These are phyloP conservation scores for Denticeps clupeoides DNA, from an alignment of 2,797 vertebrate genomes.

Conservation along the genomic window DNA sequence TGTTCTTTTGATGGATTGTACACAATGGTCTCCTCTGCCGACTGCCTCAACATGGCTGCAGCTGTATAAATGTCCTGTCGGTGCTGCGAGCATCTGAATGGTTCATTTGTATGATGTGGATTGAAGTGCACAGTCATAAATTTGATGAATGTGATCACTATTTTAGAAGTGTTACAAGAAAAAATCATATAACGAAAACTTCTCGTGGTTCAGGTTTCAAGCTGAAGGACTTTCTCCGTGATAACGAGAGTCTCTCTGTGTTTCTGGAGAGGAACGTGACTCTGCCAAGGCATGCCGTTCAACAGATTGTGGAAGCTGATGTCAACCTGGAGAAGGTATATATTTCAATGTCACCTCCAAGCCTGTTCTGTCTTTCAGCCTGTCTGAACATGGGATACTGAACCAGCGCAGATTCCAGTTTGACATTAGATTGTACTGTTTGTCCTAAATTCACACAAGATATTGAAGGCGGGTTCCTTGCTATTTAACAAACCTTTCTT, in stretches of 20 bases:
- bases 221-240: slow-evolving; percentile 80
- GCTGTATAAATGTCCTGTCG: no score
- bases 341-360: background rate
- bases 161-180: background rate
- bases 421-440: no score
- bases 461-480: no score
- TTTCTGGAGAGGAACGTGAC: slow-evolving; percentile 79
- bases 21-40: slow-evolving; percentile 27
- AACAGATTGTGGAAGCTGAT: slow-evolving; percentile 69
- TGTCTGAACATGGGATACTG: no score
- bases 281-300: slow-evolving; percentile 61
- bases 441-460: no score
- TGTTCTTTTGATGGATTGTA: slow-evolving; percentile 22
- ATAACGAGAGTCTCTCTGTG: slow-evolving; percentile 78
- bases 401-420: no score
- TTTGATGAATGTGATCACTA: background rate
- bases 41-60: no score
- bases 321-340: slow-evolving; percentile 79
- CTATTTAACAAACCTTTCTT: no score
- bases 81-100: slow-evolving; percentile 19
- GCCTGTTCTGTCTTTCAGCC: no score
- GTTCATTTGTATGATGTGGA: background rate
- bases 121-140: no score
- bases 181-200: no score
- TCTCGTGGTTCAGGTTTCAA: slow-evolving; percentile 83